Evolutionary conservation across 2,888 invertebrate genomes (phyloP).

Genomic region (Axea sp.): DNA sequence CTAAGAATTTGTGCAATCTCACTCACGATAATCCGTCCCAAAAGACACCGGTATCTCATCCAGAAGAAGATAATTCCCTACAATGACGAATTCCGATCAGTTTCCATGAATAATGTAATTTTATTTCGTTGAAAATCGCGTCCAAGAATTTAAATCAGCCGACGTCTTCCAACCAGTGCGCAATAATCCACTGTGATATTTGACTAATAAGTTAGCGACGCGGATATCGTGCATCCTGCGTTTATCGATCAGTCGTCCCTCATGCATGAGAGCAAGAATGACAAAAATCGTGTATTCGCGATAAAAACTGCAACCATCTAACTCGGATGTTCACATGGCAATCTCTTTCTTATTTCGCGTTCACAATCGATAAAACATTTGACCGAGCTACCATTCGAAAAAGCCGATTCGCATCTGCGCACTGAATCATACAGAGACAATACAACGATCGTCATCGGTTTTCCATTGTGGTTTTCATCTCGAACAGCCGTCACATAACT

Average conservation of each 20-base stretch:
- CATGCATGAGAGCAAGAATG: no score
- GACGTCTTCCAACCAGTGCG: no score
- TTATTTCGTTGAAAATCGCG: no score
- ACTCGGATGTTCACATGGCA: constrained; percentile 26
- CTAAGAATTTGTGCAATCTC: no score
- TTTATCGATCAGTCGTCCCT: constrained; percentile 19
- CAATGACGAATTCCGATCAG: no score
- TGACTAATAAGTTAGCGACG: constrained; percentile 25
- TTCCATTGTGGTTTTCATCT: constrained; percentile 1
- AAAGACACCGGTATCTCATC: no score
- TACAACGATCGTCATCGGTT: constrained; percentile 45
- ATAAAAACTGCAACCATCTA: constrained; percentile 25
- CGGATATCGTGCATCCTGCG: constrained; percentile 3
- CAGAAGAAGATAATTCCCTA: no score
- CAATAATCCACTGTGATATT: no score
- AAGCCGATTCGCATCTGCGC: constrained; percentile 63
- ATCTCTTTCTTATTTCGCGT: constrained; percentile 53
- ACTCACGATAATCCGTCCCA: no score
- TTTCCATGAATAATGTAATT: no score
- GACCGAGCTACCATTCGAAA: constrained; percentile 53
- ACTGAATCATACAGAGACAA: constrained; percentile 30
- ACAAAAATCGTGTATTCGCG: no score
- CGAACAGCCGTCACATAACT: neutral
- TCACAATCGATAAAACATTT: constrained; percentile 64
- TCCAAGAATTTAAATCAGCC: no score